Evolutionary conservation across 2,113 vertebrate genomes (phyloP).

Genomic region (Cyanocitta stelleri): DNA sequence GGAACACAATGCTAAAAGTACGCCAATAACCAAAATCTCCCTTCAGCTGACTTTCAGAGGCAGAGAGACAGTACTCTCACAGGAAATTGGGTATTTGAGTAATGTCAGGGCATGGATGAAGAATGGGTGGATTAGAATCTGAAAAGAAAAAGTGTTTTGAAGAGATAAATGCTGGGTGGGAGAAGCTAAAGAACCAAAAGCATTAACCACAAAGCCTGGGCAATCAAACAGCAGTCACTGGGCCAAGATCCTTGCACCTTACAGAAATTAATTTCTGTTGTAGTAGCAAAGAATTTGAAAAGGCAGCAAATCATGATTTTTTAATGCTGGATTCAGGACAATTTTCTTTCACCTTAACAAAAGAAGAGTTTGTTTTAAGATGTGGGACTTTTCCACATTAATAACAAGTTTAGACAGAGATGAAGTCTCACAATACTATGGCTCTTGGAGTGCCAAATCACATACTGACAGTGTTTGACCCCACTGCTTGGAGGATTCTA

Average conservation of each 20-base stretch:
- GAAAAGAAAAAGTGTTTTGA: background rate
- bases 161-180: background rate
- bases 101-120: background rate
- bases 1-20: background rate
- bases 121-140: background rate
- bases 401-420: background rate
- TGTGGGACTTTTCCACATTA: fast-evolving
- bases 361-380: background rate
- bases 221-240: background rate
- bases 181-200: background rate
- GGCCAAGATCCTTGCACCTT: background rate
- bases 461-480: background rate
- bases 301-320: background rate
- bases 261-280: background rate
- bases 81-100: background rate
- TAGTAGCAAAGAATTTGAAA: background rate
- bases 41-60: background rate
- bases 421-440: fast-evolving
- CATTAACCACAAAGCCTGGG: background rate
- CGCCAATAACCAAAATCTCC: background rate
- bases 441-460: background rate
- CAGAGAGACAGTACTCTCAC: background rate
- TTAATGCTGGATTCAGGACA: background rate
- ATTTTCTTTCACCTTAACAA: background rate
- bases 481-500: background rate